These are phyloP conservation scores for Aphelinus atriplicis DNA, from an alignment of 1,140 invertebrate genomes.

Conservation along the genomic window DNA sequence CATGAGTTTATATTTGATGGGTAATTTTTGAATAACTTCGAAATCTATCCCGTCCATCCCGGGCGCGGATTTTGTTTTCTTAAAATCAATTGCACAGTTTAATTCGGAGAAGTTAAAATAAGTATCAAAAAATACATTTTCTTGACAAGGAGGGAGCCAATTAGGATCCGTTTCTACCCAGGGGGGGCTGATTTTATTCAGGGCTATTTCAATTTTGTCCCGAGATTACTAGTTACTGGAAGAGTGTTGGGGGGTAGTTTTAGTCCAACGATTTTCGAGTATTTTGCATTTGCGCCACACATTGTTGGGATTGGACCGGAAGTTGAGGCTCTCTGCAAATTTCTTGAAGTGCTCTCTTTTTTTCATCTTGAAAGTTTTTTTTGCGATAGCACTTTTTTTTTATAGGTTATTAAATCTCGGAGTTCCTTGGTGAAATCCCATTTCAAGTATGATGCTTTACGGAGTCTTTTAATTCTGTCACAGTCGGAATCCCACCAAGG, in stretches of 20 bases:
- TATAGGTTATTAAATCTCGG: background rate
- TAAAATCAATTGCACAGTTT: background rate
- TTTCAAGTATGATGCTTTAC: background rate
- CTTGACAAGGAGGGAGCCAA: background rate
- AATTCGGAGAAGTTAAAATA: background rate
- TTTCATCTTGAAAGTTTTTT: conserved; percentile 1
- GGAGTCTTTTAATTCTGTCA: conserved; percentile 1
- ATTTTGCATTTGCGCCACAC: conserved; percentile 5
- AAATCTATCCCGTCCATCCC: conserved; percentile 4
- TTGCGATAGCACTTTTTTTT: background rate
- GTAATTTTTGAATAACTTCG: background rate
- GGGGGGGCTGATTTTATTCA: background rate
- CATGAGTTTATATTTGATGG: background rate
- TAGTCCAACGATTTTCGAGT: conserved; percentile 3
- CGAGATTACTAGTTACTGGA: background rate
- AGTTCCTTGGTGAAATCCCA: background rate
- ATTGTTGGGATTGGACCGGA: background rate
- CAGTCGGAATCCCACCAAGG: conserved; percentile 13
- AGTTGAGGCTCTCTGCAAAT: background rate
- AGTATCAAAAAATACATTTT: background rate
- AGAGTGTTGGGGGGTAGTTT: background rate
- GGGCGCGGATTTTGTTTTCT: background rate
- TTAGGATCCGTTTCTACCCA: background rate
- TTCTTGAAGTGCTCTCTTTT: conserved; percentile 10
- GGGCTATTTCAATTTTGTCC: background rate